Conservation (phyloP, 2,797 vertebrate species). For the Cyclopterus lumpus region DNA sequence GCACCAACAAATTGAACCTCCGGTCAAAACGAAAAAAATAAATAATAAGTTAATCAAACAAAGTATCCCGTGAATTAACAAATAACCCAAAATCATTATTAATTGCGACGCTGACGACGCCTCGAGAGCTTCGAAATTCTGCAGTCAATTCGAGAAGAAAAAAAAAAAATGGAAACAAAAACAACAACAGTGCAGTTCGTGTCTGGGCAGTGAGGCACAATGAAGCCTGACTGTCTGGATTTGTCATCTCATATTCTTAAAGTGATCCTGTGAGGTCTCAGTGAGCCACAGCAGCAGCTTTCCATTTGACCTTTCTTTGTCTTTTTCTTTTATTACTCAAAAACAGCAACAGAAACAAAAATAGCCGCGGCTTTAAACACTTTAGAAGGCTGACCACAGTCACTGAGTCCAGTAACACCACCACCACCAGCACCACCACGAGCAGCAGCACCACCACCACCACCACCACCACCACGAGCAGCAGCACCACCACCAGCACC, state of each 20-base stretch:
- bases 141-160: neutral
- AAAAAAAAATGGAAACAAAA: neutral
- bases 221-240: neutral
- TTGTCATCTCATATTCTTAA: constrained; percentile 7
- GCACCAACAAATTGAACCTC: constrained; percentile 24
- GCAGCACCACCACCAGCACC: too few species aligned
- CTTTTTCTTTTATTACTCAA: neutral
- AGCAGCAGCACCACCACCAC: too few species aligned
- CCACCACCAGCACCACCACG: neutral
- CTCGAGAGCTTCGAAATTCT: neutral
- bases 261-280: neutral
- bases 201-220: neutral
- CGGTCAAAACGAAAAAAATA: neutral
- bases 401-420: constrained; percentile 4
- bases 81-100: neutral
- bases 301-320: neutral
- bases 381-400: constrained; percentile 22
- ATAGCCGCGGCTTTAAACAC: constrained; percentile 18
- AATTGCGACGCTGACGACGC: too few species aligned
- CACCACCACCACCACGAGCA: too few species aligned
- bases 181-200: neutral
- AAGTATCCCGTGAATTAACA: neutral
- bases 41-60: neutral
- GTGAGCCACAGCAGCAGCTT: constrained; percentile 13
- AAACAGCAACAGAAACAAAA: constrained; percentile 30